Percentiles rank a stretch among this genome's conserved stretches.
These are phyloP conservation scores for Suillia variegata DNA, from an alignment of 2,888 invertebrate genomes.

Conservation along the genomic window DNA sequence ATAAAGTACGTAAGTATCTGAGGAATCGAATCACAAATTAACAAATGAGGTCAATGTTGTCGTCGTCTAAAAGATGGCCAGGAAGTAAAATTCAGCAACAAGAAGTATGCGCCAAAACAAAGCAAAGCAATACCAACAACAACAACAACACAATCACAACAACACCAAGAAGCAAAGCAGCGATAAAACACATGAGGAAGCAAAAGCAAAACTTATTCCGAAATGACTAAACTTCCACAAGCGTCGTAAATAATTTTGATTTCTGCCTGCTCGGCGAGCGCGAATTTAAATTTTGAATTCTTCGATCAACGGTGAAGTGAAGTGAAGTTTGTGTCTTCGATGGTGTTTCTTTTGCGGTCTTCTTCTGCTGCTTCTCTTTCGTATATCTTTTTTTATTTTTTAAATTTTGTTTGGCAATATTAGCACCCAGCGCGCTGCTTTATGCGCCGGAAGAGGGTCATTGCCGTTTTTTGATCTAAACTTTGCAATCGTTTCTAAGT, in stretches of 20 bases:
- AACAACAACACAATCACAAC: slow-evolving; percentile 7
- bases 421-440: background rate
- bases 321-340: too few relatives aligned
- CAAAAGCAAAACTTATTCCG: background rate
- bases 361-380: too few relatives aligned
- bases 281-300: too few relatives aligned
- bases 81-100: slow-evolving; percentile 3
- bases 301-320: too few relatives aligned
- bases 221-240: too few relatives aligned
- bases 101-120: background rate
- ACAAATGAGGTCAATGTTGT: slow-evolving; percentile 3
- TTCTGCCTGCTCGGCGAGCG: too few relatives aligned
- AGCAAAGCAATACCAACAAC: background rate
- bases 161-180: background rate
- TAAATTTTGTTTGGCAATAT: too few relatives aligned
- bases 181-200: background rate
- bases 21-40: background rate
- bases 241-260: too few relatives aligned
- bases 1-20: too few relatives aligned
- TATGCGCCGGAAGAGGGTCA: slow-evolving; percentile 39
- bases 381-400: too few relatives aligned
- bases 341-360: too few relatives aligned
- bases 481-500: slow-evolving; percentile 20
- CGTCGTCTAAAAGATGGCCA: background rate
- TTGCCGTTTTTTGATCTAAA: slow-evolving; percentile 51